These are phyloP conservation scores for Drosophila mercatorum DNA, from an alignment of 2,888 invertebrate species.

Conservation along the genomic window DNA sequence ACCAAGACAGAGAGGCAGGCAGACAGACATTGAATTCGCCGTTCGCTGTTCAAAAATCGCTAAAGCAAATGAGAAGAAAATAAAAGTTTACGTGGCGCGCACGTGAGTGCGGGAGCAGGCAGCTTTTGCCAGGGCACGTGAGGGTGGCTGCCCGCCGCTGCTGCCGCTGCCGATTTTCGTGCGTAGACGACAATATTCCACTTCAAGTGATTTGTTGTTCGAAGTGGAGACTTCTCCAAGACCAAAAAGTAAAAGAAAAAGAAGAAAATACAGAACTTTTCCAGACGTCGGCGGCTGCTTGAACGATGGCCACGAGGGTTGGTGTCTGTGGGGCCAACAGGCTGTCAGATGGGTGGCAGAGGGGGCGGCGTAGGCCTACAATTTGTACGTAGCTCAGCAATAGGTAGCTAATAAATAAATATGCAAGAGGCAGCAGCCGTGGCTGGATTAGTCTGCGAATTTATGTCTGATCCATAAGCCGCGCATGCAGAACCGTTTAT, in stretches of 20 bases:
- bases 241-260: conserved; percentile 16
- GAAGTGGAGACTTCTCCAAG: conserved; percentile 34
- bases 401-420: conserved; percentile 24
- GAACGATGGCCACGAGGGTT: conserved; percentile 30
- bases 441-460: conserved; percentile 1
- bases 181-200: conserved; percentile 75
- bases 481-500: background rate
- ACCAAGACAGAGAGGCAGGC: conserved; percentile 22
- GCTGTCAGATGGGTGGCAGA: background rate
- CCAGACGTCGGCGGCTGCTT: conserved; percentile 64
- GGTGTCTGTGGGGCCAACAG: background rate
- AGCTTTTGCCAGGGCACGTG: background rate
- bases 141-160: background rate
- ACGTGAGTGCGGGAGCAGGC: conserved; percentile 43
- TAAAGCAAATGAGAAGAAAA: conserved; percentile 53
- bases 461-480: conserved; percentile 8
- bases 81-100: conserved; percentile 61
- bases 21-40: conserved; percentile 27
- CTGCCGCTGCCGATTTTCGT: conserved; percentile 40
- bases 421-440: background rate
- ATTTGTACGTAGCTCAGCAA: conserved; percentile 6
- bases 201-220: conserved; percentile 72
- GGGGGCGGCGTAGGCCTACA: conserved; percentile 7
- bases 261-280: conserved; percentile 44
- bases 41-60: conserved; percentile 52